Evolutionary conservation across 2,888 invertebrate species (phyloP).

Genomic region (Creontiades dilutus): DNA sequence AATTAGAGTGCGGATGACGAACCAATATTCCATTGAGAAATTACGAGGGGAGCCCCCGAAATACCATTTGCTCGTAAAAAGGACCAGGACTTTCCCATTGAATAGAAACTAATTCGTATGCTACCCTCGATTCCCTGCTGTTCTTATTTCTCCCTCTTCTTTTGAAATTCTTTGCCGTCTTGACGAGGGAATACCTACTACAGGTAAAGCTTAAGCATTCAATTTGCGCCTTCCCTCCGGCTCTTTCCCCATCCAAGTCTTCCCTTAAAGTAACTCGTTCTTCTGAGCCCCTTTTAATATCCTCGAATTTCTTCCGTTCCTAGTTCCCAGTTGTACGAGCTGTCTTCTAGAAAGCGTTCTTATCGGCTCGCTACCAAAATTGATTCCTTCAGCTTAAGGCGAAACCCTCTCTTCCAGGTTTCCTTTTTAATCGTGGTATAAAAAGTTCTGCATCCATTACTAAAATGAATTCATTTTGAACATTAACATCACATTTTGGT

Average conservation of each 20-base stretch:
- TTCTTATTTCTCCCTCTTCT: conserved; percentile 6
- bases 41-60: background rate
- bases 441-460: too few species aligned
- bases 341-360: background rate
- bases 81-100: conserved; percentile 3
- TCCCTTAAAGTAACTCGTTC: conserved; percentile 34
- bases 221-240: conserved; percentile 16
- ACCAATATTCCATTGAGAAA: background rate
- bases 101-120: conserved; percentile 45
- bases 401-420: too few species aligned
- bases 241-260: background rate
- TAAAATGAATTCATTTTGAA: too few species aligned
- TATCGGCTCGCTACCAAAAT: background rate
- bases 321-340: background rate
- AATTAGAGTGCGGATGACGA: too few species aligned
- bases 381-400: background rate
- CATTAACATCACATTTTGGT: too few species aligned
- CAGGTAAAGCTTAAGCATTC: conserved; percentile 49
- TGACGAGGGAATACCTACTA: conserved; percentile 40
- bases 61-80: background rate
- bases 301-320: conserved; percentile 20
- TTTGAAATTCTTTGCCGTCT: conserved; percentile 1
- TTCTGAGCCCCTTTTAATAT: conserved; percentile 5
- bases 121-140: background rate
- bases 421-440: too few species aligned